Percentiles rank a stretch among this genome's conserved stretches.
Evolutionary conservation across 2,797 vertebrate genomes (phyloP).

Genomic region (Oceanodroma leucorhoa): DNA sequence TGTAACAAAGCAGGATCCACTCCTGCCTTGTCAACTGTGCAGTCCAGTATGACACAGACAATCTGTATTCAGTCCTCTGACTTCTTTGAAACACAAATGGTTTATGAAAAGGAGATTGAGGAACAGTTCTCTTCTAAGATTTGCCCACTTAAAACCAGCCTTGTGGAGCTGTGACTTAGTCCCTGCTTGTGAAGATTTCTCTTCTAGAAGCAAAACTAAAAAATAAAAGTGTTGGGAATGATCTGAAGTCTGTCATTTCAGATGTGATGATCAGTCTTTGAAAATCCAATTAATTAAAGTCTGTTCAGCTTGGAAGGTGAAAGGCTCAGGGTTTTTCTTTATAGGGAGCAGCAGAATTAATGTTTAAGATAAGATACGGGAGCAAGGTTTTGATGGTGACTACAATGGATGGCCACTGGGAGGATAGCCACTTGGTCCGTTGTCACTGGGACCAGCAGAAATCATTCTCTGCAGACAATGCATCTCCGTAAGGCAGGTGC

Average conservation of each 20-base stretch:
- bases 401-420: not conserved
- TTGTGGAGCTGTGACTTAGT: not conserved
- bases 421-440: fast-evolving
- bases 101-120: not conserved
- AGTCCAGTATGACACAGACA: not conserved
- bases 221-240: not conserved
- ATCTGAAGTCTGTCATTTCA: not conserved
- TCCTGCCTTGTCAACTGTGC: not conserved
- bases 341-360: not conserved
- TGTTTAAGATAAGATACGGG: not conserved
- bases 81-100: not conserved
- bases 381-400: not conserved
- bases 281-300: not conserved
- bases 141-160: not conserved
- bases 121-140: not conserved
- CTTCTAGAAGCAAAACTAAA: not conserved
- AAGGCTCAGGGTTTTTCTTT: not conserved
- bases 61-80: not conserved
- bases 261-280: not conserved
- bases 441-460: not conserved
- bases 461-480: not conserved
- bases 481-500: not conserved
- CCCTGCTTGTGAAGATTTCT: not conserved
- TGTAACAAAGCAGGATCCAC: not conserved
- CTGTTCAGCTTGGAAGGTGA: not conserved